phyloP scores from a whole-genome alignment of 2,113 vertebrate genomes.

The Fregata magnificens region DNA sequence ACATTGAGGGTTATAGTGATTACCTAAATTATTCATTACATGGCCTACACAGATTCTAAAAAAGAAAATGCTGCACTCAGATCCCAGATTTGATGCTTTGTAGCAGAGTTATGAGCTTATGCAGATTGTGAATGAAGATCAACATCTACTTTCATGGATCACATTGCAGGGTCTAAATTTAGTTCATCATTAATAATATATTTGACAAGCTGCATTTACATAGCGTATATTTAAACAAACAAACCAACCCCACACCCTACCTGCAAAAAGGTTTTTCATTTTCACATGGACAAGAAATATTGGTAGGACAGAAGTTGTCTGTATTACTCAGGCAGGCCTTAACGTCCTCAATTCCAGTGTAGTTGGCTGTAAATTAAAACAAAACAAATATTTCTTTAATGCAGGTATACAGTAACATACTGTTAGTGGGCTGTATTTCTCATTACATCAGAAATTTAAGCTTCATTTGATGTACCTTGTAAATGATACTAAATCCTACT shows the following conservation, averaged over 20 bases:
- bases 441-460: not conserved
- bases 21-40: not conserved
- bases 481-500: not conserved
- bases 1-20: not conserved
- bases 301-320: slow-evolving; percentile 43
- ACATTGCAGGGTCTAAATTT: not conserved
- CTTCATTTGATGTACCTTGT: not conserved
- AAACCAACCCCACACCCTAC: slow-evolving; percentile 10
- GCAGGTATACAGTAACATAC: not conserved
- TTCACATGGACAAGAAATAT: slow-evolving; percentile 53
- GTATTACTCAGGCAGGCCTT: not conserved
- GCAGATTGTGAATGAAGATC: not conserved
- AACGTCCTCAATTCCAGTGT: slow-evolving; percentile 42
- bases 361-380: slow-evolving; percentile 56
- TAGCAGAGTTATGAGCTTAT: not conserved
- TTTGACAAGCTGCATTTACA: not conserved
- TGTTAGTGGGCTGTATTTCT: not conserved
- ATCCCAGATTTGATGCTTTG: not conserved
- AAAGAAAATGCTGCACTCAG: not conserved
- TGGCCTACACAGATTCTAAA: not conserved
- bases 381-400: not conserved
- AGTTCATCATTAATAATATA: not conserved
- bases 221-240: not conserved
- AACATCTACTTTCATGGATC: not conserved
- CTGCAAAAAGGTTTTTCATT: slow-evolving; percentile 59